phyloP scores from a whole-genome alignment of 2,113 vertebrate genomes.

The Girardinichthys multiradiatus region DNA sequence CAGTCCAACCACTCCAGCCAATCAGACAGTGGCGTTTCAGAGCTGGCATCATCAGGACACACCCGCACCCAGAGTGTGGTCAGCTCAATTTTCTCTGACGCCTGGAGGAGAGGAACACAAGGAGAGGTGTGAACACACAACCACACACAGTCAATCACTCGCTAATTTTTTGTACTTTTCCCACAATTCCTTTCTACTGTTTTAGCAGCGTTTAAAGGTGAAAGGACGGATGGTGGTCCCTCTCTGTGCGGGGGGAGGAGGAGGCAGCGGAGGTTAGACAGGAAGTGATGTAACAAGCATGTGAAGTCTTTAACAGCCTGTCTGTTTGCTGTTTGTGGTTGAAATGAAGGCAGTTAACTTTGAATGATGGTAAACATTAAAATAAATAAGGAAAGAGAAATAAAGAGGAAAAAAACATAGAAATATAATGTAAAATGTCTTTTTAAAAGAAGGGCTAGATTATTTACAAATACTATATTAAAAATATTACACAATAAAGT shows the following conservation, averaged over 20 bases:
- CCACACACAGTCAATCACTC: slow-evolving; percentile 1
- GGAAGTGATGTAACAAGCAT: slow-evolving; percentile 65
- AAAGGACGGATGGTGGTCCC: slow-evolving; percentile 83
- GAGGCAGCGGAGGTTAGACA: slow-evolving; percentile 87
- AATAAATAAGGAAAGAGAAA: too few species aligned
- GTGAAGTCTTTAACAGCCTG: slow-evolving; percentile 28
- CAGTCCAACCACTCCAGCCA: slow-evolving; percentile 97
- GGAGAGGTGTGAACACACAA: slow-evolving; percentile 84
- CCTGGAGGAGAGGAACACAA: slow-evolving; percentile 97
- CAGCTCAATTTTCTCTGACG: slow-evolving; percentile 98
- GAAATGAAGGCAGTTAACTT: not conserved
- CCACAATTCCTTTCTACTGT: slow-evolving; percentile 72
- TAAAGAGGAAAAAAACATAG: too few species aligned
- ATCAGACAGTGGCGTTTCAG: slow-evolving; percentile 96
- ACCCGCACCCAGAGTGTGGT: slow-evolving; percentile 93
- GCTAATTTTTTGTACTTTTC: slow-evolving; percentile 10
- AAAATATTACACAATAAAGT: too few species aligned
- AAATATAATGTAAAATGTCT: too few species aligned
- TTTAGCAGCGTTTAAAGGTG: slow-evolving; percentile 86
- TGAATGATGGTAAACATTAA: too few species aligned
- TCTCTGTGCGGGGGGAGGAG: slow-evolving; percentile 88
- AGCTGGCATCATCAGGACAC: slow-evolving; percentile 88
- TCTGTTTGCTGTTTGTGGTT: not conserved
- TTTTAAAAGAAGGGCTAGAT: too few species aligned
- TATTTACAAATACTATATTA: too few species aligned